Percentiles rank a stretch among this genome's conserved stretches.
Evolutionary conservation across 1,140 invertebrate genomes (phyloP).

Genomic region (Periplaneta americana): DNA sequence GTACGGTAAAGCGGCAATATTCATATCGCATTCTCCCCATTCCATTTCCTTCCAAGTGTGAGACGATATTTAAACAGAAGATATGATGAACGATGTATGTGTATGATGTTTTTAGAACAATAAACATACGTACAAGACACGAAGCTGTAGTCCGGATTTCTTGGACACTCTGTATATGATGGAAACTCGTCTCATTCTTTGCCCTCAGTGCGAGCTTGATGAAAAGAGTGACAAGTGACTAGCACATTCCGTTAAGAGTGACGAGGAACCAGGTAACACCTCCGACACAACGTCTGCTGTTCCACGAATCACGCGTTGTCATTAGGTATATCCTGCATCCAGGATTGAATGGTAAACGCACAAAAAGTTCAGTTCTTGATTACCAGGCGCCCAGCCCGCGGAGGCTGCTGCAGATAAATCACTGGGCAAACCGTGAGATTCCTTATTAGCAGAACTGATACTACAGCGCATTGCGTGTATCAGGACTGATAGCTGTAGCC

Average conservation of each 20-base stretch:
- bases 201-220: constrained; percentile 3
- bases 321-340: not conserved
- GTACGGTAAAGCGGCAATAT: too few relatives aligned
- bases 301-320: not conserved
- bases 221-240: constrained; percentile 6
- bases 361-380: not conserved
- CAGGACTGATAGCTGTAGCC: too few relatives aligned
- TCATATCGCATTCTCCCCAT: too few relatives aligned
- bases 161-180: not conserved
- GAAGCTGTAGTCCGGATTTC: too few relatives aligned
- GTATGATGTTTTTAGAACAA: too few relatives aligned
- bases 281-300: not conserved
- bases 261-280: not conserved
- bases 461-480: not conserved
- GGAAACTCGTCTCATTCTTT: not conserved
- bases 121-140: too few relatives aligned
- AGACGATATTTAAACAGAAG: too few relatives aligned
- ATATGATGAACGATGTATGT: too few relatives aligned
- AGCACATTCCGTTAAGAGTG: constrained; percentile 6
- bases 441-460: not conserved
- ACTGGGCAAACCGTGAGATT: not conserved
- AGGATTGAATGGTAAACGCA: not conserved
- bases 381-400: not conserved
- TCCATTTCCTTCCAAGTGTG: too few relatives aligned
- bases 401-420: not conserved